Evolutionary conservation across 1,140 invertebrate genomes (phyloP).

Genomic region (Pseudobourletiella spinata): DNA sequence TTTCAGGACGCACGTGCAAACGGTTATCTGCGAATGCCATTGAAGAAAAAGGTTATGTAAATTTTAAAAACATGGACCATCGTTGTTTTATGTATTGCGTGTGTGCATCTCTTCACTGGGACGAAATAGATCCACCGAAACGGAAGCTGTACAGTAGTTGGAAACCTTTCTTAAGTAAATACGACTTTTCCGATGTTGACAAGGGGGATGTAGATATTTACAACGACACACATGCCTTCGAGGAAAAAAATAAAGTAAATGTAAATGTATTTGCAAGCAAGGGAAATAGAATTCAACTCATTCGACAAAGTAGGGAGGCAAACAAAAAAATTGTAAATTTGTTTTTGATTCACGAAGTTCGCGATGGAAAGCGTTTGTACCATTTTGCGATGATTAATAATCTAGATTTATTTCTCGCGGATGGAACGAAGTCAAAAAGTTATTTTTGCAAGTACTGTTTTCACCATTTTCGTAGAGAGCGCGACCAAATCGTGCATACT

Average conservation of each 20-base stretch:
- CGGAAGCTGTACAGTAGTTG: neutral
- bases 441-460: neutral
- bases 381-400: neutral
- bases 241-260: neutral
- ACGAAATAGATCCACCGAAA: neutral
- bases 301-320: neutral
- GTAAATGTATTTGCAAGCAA: too few species aligned
- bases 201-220: neutral
- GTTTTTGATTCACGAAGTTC: neutral
- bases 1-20: neutral
- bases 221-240: neutral
- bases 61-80: neutral
- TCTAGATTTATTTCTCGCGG: neutral
- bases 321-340: neutral
- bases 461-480: neutral
- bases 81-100: neutral
- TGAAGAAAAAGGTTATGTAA: neutral
- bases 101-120: neutral
- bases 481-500: neutral
- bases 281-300: too few species aligned
- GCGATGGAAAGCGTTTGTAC: neutral
- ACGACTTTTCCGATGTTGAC: neutral
- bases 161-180: neutral
- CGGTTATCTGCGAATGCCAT: neutral
- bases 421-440: neutral